Conservation (phyloP, 2,797 vertebrate genomes). For the Hybognathus amarus region DNA sequence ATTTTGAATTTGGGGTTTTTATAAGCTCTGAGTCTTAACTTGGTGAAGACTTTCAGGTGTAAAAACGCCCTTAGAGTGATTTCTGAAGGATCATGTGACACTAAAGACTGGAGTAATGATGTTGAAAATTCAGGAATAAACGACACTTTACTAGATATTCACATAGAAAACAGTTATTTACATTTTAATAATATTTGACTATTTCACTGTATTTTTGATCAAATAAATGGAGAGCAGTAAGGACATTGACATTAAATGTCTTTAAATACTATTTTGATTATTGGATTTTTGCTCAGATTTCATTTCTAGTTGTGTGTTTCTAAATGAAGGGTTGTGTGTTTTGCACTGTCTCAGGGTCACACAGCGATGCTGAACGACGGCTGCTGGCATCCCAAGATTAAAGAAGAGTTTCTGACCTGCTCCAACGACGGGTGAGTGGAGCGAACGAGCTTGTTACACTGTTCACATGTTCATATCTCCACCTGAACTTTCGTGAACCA, state of each 20-base stretch:
- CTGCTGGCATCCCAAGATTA: conserved; percentile 97
- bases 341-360: conserved; percentile 82
- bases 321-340: background rate
- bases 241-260: background rate
- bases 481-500: background rate
- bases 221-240: background rate
- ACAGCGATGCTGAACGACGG: conserved; percentile 97
- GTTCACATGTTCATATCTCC: background rate
- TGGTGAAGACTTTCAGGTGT: too few species aligned
- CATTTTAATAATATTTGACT: too few species aligned
- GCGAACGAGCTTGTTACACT: background rate
- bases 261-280: background rate
- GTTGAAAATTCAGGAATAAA: background rate
- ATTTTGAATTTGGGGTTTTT: too few species aligned
- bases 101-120: too few species aligned
- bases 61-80: too few species aligned
- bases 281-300: background rate
- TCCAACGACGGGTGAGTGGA: conserved; percentile 94
- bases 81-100: too few species aligned
- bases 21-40: too few species aligned
- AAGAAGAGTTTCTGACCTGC: conserved; percentile 98
- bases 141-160: background rate
- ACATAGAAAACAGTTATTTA: background rate
- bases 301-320: background rate
- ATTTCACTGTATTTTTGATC: background rate